These are phyloP conservation scores for Scaptomyza montana DNA, from an alignment of 1,140 invertebrate species.

Conservation along the genomic window DNA sequence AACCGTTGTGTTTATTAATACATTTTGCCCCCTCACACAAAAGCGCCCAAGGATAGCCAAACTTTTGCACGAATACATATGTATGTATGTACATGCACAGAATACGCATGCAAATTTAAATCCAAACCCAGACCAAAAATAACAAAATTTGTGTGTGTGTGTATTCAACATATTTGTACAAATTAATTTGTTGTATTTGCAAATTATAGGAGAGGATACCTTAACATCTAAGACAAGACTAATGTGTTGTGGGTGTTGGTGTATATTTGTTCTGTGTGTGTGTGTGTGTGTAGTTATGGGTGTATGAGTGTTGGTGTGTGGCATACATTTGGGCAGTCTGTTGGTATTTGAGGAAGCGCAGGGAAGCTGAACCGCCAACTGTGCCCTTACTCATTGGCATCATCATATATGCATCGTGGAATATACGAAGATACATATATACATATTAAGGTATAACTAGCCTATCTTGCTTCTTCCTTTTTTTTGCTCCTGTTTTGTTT, in stretches of 20 bases:
- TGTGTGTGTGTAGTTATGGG: slow-evolving; percentile 4
- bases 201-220: slow-evolving; percentile 40
- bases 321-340: slow-evolving; percentile 26
- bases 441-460: slow-evolving; percentile 18
- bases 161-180: slow-evolving; percentile 47
- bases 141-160: background rate
- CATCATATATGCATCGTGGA: slow-evolving; percentile 3
- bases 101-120: background rate
- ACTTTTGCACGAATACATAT: background rate
- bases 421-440: slow-evolving; percentile 10
- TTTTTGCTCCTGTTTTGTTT: background rate
- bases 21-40: too few species aligned
- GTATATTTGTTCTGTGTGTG: background rate
- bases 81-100: too few species aligned
- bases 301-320: background rate
- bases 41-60: too few species aligned
- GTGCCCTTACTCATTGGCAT: slow-evolving; percentile 21
- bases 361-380: slow-evolving; percentile 10
- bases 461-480: slow-evolving; percentile 27
- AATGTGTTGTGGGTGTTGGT: slow-evolving; percentile 6
- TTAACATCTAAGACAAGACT: slow-evolving; percentile 59
- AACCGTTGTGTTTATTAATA: too few species aligned
- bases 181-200: slow-evolving; percentile 65
- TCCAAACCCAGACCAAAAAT: background rate
- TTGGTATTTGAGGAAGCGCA: slow-evolving; percentile 32